phyloP scores from a whole-genome alignment of 2,888 invertebrate species.

The Volucella bombylans region DNA sequence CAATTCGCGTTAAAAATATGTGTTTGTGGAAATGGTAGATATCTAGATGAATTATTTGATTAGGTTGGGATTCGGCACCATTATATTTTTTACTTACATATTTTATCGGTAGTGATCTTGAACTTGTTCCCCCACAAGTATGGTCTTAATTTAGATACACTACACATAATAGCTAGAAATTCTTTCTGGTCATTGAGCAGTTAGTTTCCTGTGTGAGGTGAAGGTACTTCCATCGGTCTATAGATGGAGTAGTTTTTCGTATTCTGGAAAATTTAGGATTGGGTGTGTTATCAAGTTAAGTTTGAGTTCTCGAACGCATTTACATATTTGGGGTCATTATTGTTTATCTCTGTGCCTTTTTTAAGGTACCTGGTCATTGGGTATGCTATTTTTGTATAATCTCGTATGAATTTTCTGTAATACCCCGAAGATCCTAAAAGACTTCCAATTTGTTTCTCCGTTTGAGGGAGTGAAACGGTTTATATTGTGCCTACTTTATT shows the following conservation, averaged over 20 bases:
- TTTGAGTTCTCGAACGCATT: neutral
- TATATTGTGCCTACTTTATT: no score
- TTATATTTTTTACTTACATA: slow-evolving; percentile 4
- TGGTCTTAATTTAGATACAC: no score
- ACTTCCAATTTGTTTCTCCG: neutral
- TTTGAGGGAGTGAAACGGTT: no score
- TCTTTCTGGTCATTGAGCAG: neutral
- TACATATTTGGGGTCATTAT: neutral
- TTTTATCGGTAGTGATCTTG: no score
- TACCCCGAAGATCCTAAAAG: neutral
- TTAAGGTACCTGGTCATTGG: neutral
- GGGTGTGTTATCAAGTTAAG: no score
- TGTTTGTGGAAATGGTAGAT: slow-evolving; percentile 42
- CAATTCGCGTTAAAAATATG: slow-evolving; percentile 22
- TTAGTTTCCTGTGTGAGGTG: no score
- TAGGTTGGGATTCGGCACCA: neutral
- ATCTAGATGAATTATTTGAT: slow-evolving; percentile 34
- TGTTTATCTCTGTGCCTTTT: neutral
- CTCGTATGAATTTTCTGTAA: neutral
- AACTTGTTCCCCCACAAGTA: no score
- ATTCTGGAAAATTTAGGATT: no score
- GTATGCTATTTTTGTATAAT: neutral
- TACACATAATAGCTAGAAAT: no score
- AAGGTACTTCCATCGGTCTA: no score
- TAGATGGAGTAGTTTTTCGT: no score